phyloP scores from a whole-genome alignment of 2,797 vertebrate species.

The Cyprinella venusta region DNA sequence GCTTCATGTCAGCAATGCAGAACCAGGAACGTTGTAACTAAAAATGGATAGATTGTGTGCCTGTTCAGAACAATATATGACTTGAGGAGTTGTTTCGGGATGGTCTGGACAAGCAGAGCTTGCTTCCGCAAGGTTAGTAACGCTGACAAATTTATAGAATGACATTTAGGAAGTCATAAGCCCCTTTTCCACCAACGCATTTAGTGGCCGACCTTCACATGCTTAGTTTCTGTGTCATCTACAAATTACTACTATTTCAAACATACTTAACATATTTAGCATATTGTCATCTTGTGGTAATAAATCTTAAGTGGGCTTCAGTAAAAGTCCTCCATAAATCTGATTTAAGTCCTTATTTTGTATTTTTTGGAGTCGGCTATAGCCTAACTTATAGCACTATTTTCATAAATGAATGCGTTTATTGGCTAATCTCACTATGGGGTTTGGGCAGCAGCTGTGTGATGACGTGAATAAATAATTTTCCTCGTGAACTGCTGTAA shows the following conservation, averaged over 20 bases:
- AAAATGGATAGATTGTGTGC: background rate
- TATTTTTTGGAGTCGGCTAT: too few species aligned
- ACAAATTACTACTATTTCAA: background rate
- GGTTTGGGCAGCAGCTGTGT: too few species aligned
- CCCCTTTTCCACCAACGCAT: too few species aligned
- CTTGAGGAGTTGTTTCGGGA: slow-evolving; percentile 54
- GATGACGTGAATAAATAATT: too few species aligned
- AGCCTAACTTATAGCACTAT: too few species aligned
- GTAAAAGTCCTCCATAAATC: too few species aligned
- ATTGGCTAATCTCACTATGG: too few species aligned
- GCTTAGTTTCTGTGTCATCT: background rate
- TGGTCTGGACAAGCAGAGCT: slow-evolving; percentile 81
- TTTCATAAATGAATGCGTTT: too few species aligned
- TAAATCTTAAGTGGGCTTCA: too few species aligned
- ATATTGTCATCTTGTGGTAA: too few species aligned
- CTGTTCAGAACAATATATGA: background rate
- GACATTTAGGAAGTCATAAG: background rate
- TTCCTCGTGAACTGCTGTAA: too few species aligned
- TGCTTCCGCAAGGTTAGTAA: slow-evolving; percentile 83
- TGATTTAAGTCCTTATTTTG: too few species aligned
- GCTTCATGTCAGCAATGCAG: background rate
- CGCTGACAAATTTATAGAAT: background rate
- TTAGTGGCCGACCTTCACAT: slow-evolving; percentile 16
- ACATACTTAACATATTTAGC: background rate
- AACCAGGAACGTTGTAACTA: background rate